A percentile compares a stretch with the other conserved stretches of the same genome.
Conservation (phyloP, 2,113 vertebrate species). For the Pipra filicauda region DNA sequence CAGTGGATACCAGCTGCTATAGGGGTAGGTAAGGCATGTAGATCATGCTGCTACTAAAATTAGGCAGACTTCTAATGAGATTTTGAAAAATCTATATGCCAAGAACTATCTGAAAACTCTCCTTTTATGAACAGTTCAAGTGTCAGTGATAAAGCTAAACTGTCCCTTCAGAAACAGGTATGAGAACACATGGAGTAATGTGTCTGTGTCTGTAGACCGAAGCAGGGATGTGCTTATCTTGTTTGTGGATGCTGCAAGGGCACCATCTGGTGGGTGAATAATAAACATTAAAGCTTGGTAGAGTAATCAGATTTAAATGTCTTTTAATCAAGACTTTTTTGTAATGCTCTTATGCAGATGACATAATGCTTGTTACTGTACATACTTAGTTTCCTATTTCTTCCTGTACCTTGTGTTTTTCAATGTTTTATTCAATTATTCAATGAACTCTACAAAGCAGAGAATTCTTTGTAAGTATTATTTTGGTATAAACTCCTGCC, state of each 20-base stretch:
- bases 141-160: neutral
- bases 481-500: neutral
- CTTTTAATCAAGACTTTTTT: neutral
- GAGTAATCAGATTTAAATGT: accelerated
- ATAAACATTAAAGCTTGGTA: neutral
- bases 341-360: neutral
- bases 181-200: neutral
- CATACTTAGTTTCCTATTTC: neutral
- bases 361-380: neutral
- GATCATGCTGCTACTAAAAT: neutral
- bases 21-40: neutral
- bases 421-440: neutral
- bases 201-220: neutral
- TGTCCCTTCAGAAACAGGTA: neutral
- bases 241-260: neutral
- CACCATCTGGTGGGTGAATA: slow-evolving; percentile 45
- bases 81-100: slow-evolving; percentile 55
- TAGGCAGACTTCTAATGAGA: slow-evolving; percentile 42
- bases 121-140: neutral
- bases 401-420: neutral
- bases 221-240: accelerated
- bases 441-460: neutral
- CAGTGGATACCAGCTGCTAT: neutral
- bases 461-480: neutral
- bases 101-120: neutral